Base-by-base conservation (phyloP, 2,113 vertebrate species). In the Bagarius yarrelli region DNA sequence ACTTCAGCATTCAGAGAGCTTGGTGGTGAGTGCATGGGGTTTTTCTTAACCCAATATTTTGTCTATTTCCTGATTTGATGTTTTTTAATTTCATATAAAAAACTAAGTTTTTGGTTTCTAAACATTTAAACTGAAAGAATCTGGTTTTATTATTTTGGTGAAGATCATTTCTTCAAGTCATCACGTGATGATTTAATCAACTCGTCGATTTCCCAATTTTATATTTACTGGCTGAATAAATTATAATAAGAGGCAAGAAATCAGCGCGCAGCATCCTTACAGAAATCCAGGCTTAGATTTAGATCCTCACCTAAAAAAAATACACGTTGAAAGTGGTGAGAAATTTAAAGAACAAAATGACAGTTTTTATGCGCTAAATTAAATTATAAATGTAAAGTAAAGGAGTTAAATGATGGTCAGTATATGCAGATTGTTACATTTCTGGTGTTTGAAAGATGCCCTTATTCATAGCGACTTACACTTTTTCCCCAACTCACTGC, bases 21-120 rank as follows among this genome's bases (percentile, higher is more conserved):
- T 2, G 71, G 84, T 16, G 88, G 88, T 89, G 64, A 86, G 87
- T 85, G 66, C 6, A 44, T n/a, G 13, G 52, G 44, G 5, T 6
- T 47, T 4, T 47, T 6, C 69, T 61, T 53, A 12, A 18, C 13
- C 5, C 18, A 8, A 44, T 47, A 19, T 18, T 3, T 25, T 3
- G 4, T 13, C 12, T 23, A 2, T 5, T 52, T 76, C 11, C 23
- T 76, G 34, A 6, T 47, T 30, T 27, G 8, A 52, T 63, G 27
- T 61, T 36, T 15, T 5, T 63, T 19, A 36, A 13, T 36, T 2
- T 57, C 8, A 47, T 14, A 6, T n/a, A 3, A 21, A 57, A 56
- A 56, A 34, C 27, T 52, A 9, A 19, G n/a, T 27, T 71, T 74
- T 14, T 74, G 30, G 52, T 15, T 50, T 69, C 64, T 0, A 30